A percentile compares a stretch with the other conserved stretches of the same genome.
These are phyloP conservation scores for Bembecia ichneumoniformis DNA, from an alignment of 2,888 invertebrate genomes.

Conservation along the genomic window DNA sequence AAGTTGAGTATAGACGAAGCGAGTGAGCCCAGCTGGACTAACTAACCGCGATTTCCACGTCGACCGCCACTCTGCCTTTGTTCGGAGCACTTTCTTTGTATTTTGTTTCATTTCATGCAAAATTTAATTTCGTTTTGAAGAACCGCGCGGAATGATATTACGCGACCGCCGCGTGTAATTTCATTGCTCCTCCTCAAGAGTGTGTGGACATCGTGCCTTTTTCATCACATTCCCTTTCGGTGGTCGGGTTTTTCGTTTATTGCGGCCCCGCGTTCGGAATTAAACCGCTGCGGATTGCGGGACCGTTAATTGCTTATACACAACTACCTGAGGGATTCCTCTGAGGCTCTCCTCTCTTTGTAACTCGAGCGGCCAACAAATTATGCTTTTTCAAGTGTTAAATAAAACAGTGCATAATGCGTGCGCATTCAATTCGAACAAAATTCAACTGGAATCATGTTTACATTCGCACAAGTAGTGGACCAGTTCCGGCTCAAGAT, in stretches of 20 bases:
- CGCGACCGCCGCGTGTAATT: slow-evolving; percentile 62
- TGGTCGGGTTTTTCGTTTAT: slow-evolving; percentile 60
- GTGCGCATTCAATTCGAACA: no score
- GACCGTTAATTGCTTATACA: slow-evolving; percentile 62
- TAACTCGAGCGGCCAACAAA: slow-evolving; percentile 11
- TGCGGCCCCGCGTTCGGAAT: slow-evolving; percentile 56
- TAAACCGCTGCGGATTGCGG: slow-evolving; percentile 57
- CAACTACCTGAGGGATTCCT: slow-evolving; percentile 53
- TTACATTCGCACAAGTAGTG: no score
- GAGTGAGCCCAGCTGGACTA: slow-evolving; percentile 36
- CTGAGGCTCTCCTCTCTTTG: slow-evolving; percentile 25
- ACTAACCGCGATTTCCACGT: slow-evolving; percentile 48
- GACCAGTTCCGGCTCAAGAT: no score
- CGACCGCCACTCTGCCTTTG: slow-evolving; percentile 57
- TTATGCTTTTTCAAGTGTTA: not conserved
- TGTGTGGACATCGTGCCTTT: slow-evolving; percentile 68
- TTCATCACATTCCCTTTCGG: slow-evolving; percentile 70
- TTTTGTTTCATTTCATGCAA: slow-evolving; percentile 71
- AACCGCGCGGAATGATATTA: slow-evolving; percentile 71
- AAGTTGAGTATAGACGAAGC: no score
- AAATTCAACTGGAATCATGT: no score
- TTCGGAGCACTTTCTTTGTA: slow-evolving; percentile 66
- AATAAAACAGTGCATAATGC: not conserved
- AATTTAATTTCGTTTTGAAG: slow-evolving; percentile 73
- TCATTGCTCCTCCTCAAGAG: slow-evolving; percentile 65